Base-by-base conservation (phyloP, 2,113 vertebrate species). In the Vanacampus margaritifer region DNA sequence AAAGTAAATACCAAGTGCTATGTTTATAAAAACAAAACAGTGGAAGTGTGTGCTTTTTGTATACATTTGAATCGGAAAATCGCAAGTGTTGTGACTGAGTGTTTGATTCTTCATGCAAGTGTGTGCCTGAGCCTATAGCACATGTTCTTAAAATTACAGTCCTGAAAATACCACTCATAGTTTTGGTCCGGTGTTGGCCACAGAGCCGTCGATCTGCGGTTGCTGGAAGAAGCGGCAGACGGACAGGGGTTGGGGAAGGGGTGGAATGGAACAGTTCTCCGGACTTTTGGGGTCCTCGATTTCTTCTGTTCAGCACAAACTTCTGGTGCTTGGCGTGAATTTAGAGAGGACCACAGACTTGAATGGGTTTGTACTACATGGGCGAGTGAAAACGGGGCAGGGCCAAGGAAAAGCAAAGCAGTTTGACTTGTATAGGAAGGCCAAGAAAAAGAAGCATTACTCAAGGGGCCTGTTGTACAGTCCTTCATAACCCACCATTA, bases 111-210 rank as follows among this genome's bases (percentile, higher is more conserved):
- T 63, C 41, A 21, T 61, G 50, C 28, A 71, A 75, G 69, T 43
- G 59, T 76, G 79, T 66, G 75, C 71, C 21, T 81, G 72, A 67
- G 73, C 74, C 56, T 80, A 39, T 73, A 80, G 82, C 89, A 86
- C 88, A 71, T 85, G 84, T 81, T 32, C 73, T 81, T 86, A 90
- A 90, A 91, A 93, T 93, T 91, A 92, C 88, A 91, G 90, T 86
- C 89, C 90, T 89, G 86, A 92, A 90, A 92, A 93, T 92, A 91
- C 88, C 90, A 87, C 83, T 92, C 91, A 92, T 93, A 91, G 87
- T 92, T 93, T 89, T 72, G 82, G 89, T 78, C 84, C 84, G 50
- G 72, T 62, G 78, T 82, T 88, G 90, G 90, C 89, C 75, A 48
- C 61, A 56, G 82, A 89, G 84, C 82, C 79, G 82, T 85, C 69